Percentiles rank a stretch among this genome's conserved stretches.
phyloP scores from a whole-genome alignment of 2,797 vertebrate species.

The Varecia variegata region DNA sequence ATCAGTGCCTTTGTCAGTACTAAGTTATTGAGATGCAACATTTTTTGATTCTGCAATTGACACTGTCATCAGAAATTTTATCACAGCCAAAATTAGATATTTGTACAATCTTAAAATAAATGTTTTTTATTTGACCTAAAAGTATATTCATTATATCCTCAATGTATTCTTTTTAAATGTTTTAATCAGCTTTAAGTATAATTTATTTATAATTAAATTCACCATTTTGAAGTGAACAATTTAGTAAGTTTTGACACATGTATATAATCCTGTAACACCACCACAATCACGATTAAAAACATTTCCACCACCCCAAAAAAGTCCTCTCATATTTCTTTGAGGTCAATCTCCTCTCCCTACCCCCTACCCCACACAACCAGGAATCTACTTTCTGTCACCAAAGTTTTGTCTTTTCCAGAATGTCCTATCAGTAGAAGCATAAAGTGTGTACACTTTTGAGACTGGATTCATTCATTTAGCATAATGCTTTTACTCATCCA shows the following conservation, averaged over 20 bases:
- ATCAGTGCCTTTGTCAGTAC: not conserved
- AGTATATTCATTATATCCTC: not conserved
- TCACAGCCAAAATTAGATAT: not conserved
- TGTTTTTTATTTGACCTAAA: not conserved
- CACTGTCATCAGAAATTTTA: not conserved
- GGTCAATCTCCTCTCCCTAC: not conserved
- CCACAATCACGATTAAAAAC: not conserved
- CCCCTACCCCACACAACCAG: not conserved
- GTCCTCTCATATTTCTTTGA: not conserved
- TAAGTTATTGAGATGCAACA: not conserved
- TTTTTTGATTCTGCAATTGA: not conserved
- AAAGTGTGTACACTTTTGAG: not conserved
- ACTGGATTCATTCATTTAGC: not conserved
- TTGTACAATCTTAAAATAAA: not conserved
- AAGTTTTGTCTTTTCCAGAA: not conserved
- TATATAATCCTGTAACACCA: not conserved
- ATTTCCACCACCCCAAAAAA: not conserved
- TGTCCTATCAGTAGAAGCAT: not conserved
- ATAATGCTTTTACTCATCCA: not conserved
- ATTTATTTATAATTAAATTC: slow-evolving; percentile 9
- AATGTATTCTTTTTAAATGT: not conserved
- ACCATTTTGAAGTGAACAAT: not conserved
- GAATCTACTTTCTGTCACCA: not conserved
- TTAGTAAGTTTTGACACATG: not conserved
- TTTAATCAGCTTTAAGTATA: not conserved